A percentile compares a stretch with the other conserved stretches of the same genome.
These are phyloP conservation scores for Neodiprion fabricii DNA, from an alignment of 1,140 invertebrate genomes.

Conservation along the genomic window DNA sequence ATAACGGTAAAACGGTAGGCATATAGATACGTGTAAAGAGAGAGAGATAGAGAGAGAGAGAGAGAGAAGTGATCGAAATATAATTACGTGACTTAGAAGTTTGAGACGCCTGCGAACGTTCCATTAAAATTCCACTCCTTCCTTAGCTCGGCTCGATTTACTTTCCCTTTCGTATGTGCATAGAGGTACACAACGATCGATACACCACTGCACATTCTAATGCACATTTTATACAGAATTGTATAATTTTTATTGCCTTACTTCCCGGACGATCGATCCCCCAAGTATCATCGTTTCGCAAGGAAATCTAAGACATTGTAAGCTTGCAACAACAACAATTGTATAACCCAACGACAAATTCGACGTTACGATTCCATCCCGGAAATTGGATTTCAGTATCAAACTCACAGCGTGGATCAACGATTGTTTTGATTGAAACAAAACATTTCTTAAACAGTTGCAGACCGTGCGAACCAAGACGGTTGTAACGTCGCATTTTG, in stretches of 20 bases:
- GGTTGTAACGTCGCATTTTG: no score
- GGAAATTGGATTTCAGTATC: no score
- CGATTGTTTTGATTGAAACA: no score
- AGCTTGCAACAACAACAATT: not conserved
- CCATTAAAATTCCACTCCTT: not conserved
- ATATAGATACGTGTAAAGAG: not conserved
- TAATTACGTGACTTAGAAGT: slow-evolving; percentile 3
- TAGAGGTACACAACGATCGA: not conserved
- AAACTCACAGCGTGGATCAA: no score
- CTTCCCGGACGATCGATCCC: not conserved
- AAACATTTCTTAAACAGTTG: no score
- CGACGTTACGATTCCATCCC: no score
- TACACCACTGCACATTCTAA: not conserved
- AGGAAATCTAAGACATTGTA: not conserved
- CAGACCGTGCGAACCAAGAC: no score
- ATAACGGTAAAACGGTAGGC: not conserved
- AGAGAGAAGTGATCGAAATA: not conserved
- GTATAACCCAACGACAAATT: no score
- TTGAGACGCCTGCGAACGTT: not conserved
- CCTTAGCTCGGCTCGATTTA: not conserved
- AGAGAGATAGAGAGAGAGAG: no score
- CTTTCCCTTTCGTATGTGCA: slow-evolving; percentile 2
- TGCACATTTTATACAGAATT: not conserved
- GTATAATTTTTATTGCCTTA: not conserved
- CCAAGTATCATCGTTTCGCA: not conserved